Evolutionary conservation across 2,113 vertebrate species (phyloP).

Genomic region (Pteropus alecto): DNA sequence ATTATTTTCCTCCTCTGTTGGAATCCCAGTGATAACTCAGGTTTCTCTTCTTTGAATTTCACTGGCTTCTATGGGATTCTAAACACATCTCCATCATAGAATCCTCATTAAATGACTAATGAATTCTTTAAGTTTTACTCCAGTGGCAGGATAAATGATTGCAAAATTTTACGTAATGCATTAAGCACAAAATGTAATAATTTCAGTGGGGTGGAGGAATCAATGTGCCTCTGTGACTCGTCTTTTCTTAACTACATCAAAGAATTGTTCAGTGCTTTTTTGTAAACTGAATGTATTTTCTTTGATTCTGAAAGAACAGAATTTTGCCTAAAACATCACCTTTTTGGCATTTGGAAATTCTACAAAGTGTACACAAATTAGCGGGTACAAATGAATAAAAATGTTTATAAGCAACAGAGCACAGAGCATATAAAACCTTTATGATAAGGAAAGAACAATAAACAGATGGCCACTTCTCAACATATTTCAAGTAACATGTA

Average conservation of each 20-base stretch:
- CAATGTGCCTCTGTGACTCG: not conserved
- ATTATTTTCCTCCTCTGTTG: not conserved
- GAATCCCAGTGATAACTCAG: not conserved
- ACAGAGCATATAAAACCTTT: not conserved
- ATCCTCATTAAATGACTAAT: not conserved
- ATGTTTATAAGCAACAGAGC: not conserved
- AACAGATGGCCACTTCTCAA: not conserved
- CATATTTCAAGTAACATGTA: not conserved
- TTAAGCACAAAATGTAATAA: not conserved
- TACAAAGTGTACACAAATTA: not conserved
- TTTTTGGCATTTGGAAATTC: not conserved
- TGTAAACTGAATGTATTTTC: not conserved
- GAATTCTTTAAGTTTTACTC: conserved; percentile 24
- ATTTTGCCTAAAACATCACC: not conserved
- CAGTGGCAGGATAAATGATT: not conserved
- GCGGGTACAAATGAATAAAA: not conserved
- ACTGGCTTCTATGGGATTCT: not conserved
- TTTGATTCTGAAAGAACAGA: not conserved
- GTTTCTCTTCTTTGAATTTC: conserved; percentile 41
- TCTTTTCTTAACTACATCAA: not conserved
- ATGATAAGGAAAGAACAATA: not conserved
- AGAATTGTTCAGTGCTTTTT: not conserved
- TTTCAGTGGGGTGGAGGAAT: not conserved
- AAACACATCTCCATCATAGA: not conserved
- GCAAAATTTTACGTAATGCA: not conserved